Evolutionary conservation across 2,113 vertebrate species (phyloP), one percentile per base, ranked within the genome.

Genomic region (Sylvietta virens): DNA sequence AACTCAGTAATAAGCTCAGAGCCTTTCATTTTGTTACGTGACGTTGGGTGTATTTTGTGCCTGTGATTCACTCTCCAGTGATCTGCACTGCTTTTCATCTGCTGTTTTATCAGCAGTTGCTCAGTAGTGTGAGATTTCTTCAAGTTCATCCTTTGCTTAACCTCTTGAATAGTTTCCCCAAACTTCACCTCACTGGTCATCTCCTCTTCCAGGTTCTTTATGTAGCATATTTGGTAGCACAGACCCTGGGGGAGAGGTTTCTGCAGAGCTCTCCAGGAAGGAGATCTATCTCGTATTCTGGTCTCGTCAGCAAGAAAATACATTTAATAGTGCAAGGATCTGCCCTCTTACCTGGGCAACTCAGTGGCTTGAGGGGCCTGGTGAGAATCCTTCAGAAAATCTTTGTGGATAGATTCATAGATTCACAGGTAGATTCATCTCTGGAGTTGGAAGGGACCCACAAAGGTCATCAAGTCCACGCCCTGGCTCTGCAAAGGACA

Each of bases 31-130:
- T 70, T 58, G 47, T 39, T 89, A 2, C 1, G 1, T 73, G 73
- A 62, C 1, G 0, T 54, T 42, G 37, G 73, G 73, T 81, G 77
- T 89, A 74, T 92, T 92, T 96, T 92, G 47, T 94, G 93, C 78
- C 77, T 84, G 44, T 96, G 92, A 94, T 87, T 97, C 92, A 92
- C 78, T 79, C 73, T 31, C 3, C 51, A 84, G 77, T 86, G 87
- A 81, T 81, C 77, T 86, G 66, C 31, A 16, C 57, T 77, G 64
- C n/a, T 39, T 78, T 94, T 95, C 77, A 73, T 37, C 64, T 83
- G 51, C 58, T 10, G 0, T 57, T 65, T 86, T 80, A 44, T 77
- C 80, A 58, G 45, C 53, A 51, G 47, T 81, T 89, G 73, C 81
- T 91, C 70, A 13, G 18, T 42, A 50, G 28, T 94, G 44, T 56